phyloP scores from a whole-genome alignment of 2,113 vertebrate genomes.

The Crocuta crocuta region DNA sequence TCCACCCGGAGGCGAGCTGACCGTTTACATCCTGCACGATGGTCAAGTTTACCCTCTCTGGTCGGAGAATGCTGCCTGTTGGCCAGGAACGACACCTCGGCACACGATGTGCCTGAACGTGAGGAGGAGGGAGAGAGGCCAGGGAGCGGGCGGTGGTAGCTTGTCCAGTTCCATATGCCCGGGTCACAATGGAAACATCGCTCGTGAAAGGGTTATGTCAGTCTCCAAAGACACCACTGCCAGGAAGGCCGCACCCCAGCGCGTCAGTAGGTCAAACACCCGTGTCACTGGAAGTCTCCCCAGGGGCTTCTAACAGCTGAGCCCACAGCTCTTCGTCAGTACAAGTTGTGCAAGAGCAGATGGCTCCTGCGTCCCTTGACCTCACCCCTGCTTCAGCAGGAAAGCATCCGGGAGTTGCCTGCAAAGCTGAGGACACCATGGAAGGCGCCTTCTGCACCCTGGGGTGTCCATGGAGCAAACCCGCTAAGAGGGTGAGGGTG shows the following conservation, averaged over 20 bases:
- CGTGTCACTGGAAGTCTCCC: background rate
- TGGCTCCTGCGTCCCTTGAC: background rate
- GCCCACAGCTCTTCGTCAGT: background rate
- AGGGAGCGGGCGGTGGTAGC: fast-evolving
- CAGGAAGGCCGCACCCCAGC: background rate
- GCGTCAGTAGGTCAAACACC: background rate
- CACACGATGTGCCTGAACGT: background rate
- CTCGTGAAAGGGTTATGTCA: background rate
- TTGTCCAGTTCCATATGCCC: background rate
- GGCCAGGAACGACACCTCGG: background rate
- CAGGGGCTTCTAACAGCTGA: background rate
- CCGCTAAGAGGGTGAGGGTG: fast-evolving
- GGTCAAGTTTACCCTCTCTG: background rate
- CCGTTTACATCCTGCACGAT: fast-evolving
- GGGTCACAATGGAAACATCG: background rate
- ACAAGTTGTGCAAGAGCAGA: background rate
- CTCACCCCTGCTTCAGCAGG: background rate
- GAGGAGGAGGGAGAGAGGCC: background rate
- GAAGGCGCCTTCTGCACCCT: background rate
- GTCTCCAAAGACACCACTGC: background rate
- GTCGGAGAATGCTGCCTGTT: fast-evolving
- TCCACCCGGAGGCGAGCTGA: background rate
- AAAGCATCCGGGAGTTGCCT: background rate
- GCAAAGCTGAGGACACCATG: background rate
- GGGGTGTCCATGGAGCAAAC: fast-evolving